Base-by-base conservation (phyloP, 2,797 vertebrate genomes). In the Myotis findleyi region DNA sequence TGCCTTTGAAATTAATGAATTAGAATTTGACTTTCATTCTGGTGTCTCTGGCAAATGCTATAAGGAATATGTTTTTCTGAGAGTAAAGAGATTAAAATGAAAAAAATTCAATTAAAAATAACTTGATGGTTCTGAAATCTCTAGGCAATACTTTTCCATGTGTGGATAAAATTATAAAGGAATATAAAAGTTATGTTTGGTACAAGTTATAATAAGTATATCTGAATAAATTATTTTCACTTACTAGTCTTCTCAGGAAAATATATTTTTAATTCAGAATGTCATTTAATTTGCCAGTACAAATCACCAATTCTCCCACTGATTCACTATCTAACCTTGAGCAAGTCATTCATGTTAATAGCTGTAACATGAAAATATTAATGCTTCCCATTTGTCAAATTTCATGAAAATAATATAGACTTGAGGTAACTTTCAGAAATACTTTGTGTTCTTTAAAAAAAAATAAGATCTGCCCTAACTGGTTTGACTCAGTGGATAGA, bases 341-440 rank as follows among this genome's bases (percentile, higher is more conserved):
- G 3, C 16, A 73, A 82, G 49, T 88, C 30, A 59, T 6, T 73
- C 30, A n/a, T 41, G 71, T 77, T 12, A 49, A 47, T 17, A 64
- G 7, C 25, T 33, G 2, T 73, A 75, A 27, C 10, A 49, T 66
- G 20, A 93, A 83, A 93, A 85, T 89, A 53, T 55, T 47, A 69
- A 57, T 88, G n/a, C n/a, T 92, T 85, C 20, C 0, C 8, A 75
- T 80, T 84, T 83, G 7, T 10, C n/a, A 76, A 5, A 72, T 66
- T 89, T 86, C n/a, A 51, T 94, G 11, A 88, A 53, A 72, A 75
- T 84, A 7, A 57, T 49, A 41, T 33, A 0, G 1, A 81, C 5
- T 6, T 89, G 44, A 91, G 2, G 11, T 80, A 38, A 87, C 53
- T 89, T 94, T 82, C 51, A 75, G n/a, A 76, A 94, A 91, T 49